Percentiles rank a stretch among this genome's conserved stretches.
These are phyloP conservation scores for Sebastes oblongus DNA, from an alignment of 2,797 vertebrate species.

Conservation along the genomic window DNA sequence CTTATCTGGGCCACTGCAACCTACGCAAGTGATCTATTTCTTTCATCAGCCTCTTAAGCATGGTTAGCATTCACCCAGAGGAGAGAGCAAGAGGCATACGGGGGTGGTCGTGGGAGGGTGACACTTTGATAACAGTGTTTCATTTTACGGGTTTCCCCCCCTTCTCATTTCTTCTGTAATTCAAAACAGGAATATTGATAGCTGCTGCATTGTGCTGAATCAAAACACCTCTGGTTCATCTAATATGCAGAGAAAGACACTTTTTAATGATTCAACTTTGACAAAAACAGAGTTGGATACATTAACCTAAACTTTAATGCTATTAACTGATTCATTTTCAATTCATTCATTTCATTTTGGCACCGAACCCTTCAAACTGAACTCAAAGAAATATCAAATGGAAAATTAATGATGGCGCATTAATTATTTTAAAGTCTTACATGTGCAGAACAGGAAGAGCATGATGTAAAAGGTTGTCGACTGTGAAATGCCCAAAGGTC, in stretches of 20 bases:
- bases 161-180: background rate
- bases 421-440: conserved; percentile 1
- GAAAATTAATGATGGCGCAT: conserved; percentile 1
- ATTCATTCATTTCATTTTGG: background rate
- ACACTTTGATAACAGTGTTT: conserved; percentile 39
- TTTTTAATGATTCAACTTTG: background rate
- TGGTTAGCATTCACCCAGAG: conserved; percentile 40
- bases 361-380: background rate
- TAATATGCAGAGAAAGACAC: background rate
- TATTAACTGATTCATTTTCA: background rate
- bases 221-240: background rate
- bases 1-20: conserved; percentile 70
- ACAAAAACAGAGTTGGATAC: background rate
- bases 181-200: conserved; percentile 34
- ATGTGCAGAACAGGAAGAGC: background rate
- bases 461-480: background rate
- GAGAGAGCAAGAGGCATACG: conserved; percentile 7
- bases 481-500: background rate
- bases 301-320: background rate
- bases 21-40: conserved; percentile 55
- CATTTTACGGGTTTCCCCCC: background rate
- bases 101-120: conserved; percentile 17
- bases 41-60: conserved; percentile 44
- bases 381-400: background rate
- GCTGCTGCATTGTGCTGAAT: background rate